Conservation (phyloP, 64 coral and sea anemone genomes). For the Montipora sp. region DNA sequence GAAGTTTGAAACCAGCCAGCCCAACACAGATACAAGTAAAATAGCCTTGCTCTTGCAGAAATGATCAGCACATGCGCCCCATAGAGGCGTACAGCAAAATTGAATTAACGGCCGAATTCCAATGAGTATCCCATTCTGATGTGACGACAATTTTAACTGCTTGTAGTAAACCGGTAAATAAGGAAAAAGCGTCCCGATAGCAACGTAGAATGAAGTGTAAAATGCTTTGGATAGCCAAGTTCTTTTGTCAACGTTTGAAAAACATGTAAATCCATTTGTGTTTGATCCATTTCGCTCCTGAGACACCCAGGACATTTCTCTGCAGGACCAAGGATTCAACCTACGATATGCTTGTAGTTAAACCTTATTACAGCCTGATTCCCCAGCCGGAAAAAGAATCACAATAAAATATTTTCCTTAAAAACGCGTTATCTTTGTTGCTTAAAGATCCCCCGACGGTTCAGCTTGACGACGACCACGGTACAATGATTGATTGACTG, state of each 20-base stretch:
- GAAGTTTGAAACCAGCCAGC: conserved; percentile 87
- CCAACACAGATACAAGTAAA: conserved; percentile 83
- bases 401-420: too few species aligned
- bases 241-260: conserved; percentile 19
- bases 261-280: background rate
- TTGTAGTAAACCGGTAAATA: conserved; percentile 96
- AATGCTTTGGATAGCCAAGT: conserved; percentile 78
- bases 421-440: too few species aligned
- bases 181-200: conserved; percentile 90
- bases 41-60: conserved; percentile 83
- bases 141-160: conserved; percentile 78
- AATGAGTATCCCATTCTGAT: conserved; percentile 86
- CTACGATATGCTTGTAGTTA: too few species aligned
- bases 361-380: too few species aligned
- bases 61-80: conserved; percentile 88
- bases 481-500: too few species aligned
- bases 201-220: conserved; percentile 94
- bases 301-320: background rate
- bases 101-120: conserved; percentile 91
- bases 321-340: too few species aligned
- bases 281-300: background rate
- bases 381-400: too few species aligned
- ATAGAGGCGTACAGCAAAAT: conserved; percentile 84
- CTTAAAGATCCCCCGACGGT: too few species aligned
- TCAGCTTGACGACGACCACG: too few species aligned